Evolutionary conservation across 1,140 invertebrate species (phyloP).

Genomic region (Atta texana): DNA sequence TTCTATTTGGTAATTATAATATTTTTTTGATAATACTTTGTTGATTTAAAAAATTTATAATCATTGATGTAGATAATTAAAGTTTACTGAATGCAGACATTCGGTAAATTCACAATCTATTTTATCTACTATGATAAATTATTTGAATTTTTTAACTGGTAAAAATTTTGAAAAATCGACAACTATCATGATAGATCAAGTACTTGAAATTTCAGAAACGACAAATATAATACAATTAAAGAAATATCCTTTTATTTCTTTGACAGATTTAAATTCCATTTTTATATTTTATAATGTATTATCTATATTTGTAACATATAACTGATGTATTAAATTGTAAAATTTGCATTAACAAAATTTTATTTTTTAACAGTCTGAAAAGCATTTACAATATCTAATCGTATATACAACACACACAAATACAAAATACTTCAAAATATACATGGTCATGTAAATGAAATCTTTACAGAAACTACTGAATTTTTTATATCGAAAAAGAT

Average conservation of each 20-base stretch:
- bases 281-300: background rate
- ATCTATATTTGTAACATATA: background rate
- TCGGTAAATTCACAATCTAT: too few relatives aligned
- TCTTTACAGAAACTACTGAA: background rate
- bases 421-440: background rate
- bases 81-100: too few relatives aligned
- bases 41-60: background rate
- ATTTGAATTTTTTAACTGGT: too few relatives aligned
- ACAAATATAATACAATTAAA: background rate
- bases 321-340: background rate
- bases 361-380: constrained; percentile 22
- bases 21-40: background rate
- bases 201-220: too few relatives aligned
- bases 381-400: background rate
- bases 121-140: too few relatives aligned
- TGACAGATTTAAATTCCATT: background rate
- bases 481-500: background rate
- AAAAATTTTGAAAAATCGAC: too few relatives aligned
- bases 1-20: background rate
- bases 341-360: constrained; percentile 14
- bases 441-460: background rate
- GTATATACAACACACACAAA: constrained; percentile 18
- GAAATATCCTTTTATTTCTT: background rate
- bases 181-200: too few relatives aligned
- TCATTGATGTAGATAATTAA: too few relatives aligned